Base-by-base conservation (phyloP, 53 echinoderm and acorn worm genomes). In the Mesocentrotus franciscanus region DNA sequence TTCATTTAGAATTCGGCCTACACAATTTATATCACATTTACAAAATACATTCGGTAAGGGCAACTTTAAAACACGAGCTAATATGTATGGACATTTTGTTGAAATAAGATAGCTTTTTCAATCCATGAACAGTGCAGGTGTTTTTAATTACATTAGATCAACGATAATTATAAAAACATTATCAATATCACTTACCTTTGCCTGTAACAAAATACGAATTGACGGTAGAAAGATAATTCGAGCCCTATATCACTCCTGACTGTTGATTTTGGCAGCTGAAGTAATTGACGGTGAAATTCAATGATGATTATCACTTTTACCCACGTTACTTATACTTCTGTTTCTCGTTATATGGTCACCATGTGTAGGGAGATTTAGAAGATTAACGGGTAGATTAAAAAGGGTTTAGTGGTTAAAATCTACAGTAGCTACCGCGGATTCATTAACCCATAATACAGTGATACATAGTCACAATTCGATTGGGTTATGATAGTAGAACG, bases 351-450 rank as follows among this genome's bases (percentile, higher is more conserved):
- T 20, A 81, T 42, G 81, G 42, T 81, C 36, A 36, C 22, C 33
- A 15, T 16, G 64, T 33, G 29, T 13, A 27, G 76, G 76, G 30
- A 0, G 71, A 18, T 39, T 81, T 17, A 3, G 22, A 9, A 81
- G 81, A 81, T 81, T 81, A 81, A 81, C 81, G 81, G 2, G 22
- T 81, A 27, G 81, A 81, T 81, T 81, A 81, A 81, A 81, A 78
- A 36, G 7, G 42, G 36, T 18, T 81, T 81, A 36, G 81, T 42
- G 81, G 81, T 42, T 36, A 18, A 42, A 36, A 36, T 42, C 29
- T 20, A n/a, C 39, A 81, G 42, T 10, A 10, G n/a, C 16, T 14
- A 81, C 74, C 32, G 32, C 36, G 36, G 36, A 42, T 22, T 81
- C 81, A 18, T 36, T 81, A 16, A 81, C 27, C 72, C 20, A 4